These are phyloP conservation scores for Microcebus tavaratra DNA, from an alignment of 2,113 vertebrate genomes.

Conservation along the genomic window DNA sequence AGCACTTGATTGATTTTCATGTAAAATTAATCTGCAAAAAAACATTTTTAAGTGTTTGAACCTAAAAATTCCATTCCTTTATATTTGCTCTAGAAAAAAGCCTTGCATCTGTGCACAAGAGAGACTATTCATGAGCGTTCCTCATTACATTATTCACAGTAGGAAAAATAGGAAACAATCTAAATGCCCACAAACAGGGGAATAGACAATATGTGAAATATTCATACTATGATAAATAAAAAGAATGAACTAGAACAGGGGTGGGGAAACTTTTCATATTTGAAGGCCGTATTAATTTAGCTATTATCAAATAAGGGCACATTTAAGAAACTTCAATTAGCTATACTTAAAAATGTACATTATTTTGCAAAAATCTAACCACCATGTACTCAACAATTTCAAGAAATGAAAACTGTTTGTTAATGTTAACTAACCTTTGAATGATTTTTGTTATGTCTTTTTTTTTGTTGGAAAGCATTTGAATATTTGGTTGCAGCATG, in stretches of 20 bases:
- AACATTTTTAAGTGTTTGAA: background rate
- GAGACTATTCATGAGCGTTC: background rate
- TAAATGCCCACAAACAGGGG: background rate
- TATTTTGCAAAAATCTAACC: no score
- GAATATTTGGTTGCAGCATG: no score
- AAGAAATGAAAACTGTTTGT: no score
- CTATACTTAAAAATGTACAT: no score
- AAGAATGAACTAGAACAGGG: background rate
- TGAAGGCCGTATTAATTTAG: no score
- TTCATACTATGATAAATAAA: background rate
- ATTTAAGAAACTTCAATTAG: no score
- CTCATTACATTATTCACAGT: background rate
- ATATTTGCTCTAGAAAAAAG: conserved; percentile 12
- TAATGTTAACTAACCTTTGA: no score
- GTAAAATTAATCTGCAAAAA: background rate
- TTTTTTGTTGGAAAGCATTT: no score
- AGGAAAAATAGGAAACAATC: background rate
- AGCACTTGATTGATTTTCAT: background rate
- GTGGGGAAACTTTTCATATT: no score
- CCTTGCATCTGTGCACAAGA: background rate
- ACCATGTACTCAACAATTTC: no score
- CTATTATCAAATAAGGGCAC: no score
- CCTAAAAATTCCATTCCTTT: conserved; percentile 17
- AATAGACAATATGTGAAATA: background rate
- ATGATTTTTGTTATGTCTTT: no score